Percentiles rank a stretch among this genome's conserved stretches.
Conservation (phyloP, 2,113 vertebrate genomes). For the Dasypus novemcinctus region DNA sequence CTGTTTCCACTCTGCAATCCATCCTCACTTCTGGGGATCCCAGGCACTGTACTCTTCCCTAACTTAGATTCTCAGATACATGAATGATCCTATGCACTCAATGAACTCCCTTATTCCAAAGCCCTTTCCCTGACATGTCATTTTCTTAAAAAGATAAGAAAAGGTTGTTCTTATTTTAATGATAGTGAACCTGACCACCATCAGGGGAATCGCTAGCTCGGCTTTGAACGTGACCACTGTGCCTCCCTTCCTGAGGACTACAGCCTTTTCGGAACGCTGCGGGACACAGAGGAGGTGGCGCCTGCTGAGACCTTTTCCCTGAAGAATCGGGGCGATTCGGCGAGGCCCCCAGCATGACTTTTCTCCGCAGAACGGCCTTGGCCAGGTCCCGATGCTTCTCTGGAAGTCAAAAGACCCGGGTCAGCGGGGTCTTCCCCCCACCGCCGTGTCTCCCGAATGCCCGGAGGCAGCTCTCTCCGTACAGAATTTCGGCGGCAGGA, state of each 20-base stretch:
- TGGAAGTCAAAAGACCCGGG: constrained; percentile 74
- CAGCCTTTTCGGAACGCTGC: not conserved
- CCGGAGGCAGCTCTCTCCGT: not conserved
- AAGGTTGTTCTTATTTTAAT: not conserved
- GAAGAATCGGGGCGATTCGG: constrained; percentile 83
- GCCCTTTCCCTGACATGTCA: not conserved
- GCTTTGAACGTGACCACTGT: not conserved
- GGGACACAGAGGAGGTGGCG: not conserved
- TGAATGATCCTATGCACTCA: not conserved
- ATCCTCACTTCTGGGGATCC: not conserved
- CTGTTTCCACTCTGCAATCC: not conserved
- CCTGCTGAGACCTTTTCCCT: constrained; percentile 86
- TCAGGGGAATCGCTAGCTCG: not conserved
- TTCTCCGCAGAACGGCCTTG: constrained; percentile 90
- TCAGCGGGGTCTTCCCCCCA: constrained; percentile 22
- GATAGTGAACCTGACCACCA: not conserved
- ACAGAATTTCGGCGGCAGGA: not conserved
- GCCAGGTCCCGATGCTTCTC: constrained; percentile 94
- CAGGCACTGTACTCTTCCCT: not conserved
- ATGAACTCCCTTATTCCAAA: not conserved
- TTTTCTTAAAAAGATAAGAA: not conserved
- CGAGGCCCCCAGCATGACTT: constrained; percentile 86
- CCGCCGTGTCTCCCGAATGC: not conserved
- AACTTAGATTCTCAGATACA: not conserved
- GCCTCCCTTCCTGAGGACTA: not conserved